Evolutionary conservation across 2,797 vertebrate genomes (phyloP), one percentile per base, ranked within the genome.

Genomic region (Neostethus bicornis): DNA sequence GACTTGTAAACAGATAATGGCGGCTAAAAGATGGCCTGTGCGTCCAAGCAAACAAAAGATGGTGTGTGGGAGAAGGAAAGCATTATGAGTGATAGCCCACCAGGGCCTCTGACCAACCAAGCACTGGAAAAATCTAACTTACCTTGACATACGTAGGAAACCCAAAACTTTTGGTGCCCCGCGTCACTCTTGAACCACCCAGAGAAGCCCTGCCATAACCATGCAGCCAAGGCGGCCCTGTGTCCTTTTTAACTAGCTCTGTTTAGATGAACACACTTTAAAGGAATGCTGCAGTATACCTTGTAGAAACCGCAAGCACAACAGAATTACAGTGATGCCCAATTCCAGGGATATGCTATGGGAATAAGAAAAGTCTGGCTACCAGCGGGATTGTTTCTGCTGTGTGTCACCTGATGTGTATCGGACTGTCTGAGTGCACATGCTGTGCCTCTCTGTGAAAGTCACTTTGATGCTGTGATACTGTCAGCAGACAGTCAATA

Each of bases 71-170:
- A 70, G 62, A 45, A 46, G 49, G 56, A 54, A 64, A 58, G 63
- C 21, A 21, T n/a, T 60, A 74, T 91, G 90, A 89, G 75, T 86
- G 85, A 91, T 85, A 85, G 87, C 82, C 91, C 90, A 91, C 88
- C 89, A 68, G 76, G 85, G 79, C 79, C 85, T 70, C 68, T 13
- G 74, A 85, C 80, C 75, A 41, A 66, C 50, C 78, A 75, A 46
- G 75, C 61, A 13, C 78, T 37, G 75, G 77, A 69, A 86, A 81
- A 74, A 52, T 60, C 80, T 93, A 92, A 92, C 87, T 75, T 84
- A 90, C 91, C 90, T 91, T 90, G 92, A 93, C 91, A 83, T 91
- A 85, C 81, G 69, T 87, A 89, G 85, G 90, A 92, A 93, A 91
- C 89, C 78, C 77, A 83, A 93, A 63, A 82, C 87, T 59, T 66